Base-by-base conservation (phyloP, 2,797 vertebrate genomes). In the Ctenochaetus hawaiiensis region DNA sequence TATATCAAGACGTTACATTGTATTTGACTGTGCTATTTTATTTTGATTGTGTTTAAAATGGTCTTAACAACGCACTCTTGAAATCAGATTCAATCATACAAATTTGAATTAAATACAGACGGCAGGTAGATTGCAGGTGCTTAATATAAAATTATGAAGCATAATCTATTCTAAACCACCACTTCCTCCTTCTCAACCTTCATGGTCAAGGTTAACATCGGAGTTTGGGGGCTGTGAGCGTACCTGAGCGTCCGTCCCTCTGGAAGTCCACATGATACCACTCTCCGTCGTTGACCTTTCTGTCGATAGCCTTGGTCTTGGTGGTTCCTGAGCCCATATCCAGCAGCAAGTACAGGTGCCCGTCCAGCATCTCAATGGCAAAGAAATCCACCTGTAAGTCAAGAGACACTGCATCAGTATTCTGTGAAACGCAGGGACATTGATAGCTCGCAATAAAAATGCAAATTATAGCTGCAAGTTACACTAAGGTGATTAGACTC, bases 211-310 rank as follows among this genome's bases (percentile, higher is more conserved):
- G 56, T 65, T 76, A 72, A 47, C 39, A 3, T 70, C 14, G 26
- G 65, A 47, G 57, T 26, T 6, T 59, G 20, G 52, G 72, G 58
- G 70, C 54, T 37, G 47, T 13, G 16, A 59, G 44, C 20, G 85
- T 95, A 99, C 98, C 98, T 95, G 98, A 97, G 68, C 98, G 95
- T 74, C 98, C 98, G 0, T 99, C 98, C 67, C 98, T 95, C 86
- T 99, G 98, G 86, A 99, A 99, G 92, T 99, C 98, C 79, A 99
- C 98, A 1, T 99, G 98, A 90, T 99, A 99, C 98, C 98, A 99
- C 85, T 99, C 98, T 69, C 98, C 98, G 5, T 99, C 98, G 60
- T 99, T 99, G 84, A 99, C 98, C 85, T 99, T 99, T 89, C 94
- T 97, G 93, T 97, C 97, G 14, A 99, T 94, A 23, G 98, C 97